Conservation (phyloP, 2,888 invertebrate species). For the Himalopsyche tibetana region DNA sequence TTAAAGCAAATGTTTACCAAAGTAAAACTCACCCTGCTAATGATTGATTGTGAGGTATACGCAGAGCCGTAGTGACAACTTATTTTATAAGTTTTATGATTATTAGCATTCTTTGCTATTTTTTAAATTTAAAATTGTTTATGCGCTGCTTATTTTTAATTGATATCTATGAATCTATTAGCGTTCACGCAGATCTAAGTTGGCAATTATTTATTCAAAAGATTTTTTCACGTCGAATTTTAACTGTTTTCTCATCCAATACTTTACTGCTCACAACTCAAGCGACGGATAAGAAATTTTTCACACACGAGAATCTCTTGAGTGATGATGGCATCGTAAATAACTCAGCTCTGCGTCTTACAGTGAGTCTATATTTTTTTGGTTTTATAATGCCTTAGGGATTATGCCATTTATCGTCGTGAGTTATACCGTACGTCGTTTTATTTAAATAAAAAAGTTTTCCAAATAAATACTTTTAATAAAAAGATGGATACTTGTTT, state of each 20-base stretch:
- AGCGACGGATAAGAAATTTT: background rate
- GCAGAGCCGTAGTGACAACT: background rate
- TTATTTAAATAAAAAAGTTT: constrained; percentile 13
- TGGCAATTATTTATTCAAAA: too few relatives aligned
- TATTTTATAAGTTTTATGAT: background rate
- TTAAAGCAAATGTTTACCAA: background rate
- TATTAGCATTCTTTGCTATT: background rate
- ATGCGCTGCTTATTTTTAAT: too few relatives aligned
- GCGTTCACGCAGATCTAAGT: too few relatives aligned
- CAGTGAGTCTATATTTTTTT: background rate
- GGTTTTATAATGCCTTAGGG: constrained; percentile 30
- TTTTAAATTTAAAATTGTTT: background rate
- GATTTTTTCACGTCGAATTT: background rate
- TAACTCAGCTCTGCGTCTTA: constrained; percentile 10
- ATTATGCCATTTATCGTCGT: constrained; percentile 8
- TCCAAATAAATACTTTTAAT: background rate
- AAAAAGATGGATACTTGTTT: too few relatives aligned
- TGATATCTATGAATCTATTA: too few relatives aligned
- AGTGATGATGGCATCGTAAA: constrained; percentile 22
- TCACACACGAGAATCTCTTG: constrained; percentile 26
- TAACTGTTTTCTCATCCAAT: background rate
- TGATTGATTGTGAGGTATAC: too few relatives aligned
- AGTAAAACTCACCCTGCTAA: background rate
- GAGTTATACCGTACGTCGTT: background rate
- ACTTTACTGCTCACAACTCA: background rate